These are phyloP conservation scores for Andinoacara biseriatus DNA, from an alignment of 2,113 vertebrate genomes.

Conservation along the genomic window DNA sequence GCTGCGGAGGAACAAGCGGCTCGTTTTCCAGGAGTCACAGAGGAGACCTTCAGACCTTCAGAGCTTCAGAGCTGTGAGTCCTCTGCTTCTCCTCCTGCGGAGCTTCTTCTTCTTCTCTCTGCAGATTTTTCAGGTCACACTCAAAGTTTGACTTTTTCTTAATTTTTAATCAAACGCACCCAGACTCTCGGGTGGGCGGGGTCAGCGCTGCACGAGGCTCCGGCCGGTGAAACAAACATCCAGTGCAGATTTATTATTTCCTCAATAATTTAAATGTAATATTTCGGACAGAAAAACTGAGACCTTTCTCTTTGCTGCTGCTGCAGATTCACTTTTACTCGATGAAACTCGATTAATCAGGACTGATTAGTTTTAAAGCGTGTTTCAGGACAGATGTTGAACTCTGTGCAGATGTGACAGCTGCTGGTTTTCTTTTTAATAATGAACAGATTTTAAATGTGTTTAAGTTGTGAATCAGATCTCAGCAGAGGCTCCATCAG, in stretches of 20 bases:
- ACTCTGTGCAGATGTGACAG: background rate
- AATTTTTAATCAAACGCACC: background rate
- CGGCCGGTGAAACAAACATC: too few relatives aligned
- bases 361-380: background rate
- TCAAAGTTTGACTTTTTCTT: background rate
- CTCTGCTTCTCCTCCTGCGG: background rate
- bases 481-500: rapidly evolving
- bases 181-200: background rate
- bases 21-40: background rate
- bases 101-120: background rate
- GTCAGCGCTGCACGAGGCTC: background rate
- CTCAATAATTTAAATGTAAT: too few relatives aligned
- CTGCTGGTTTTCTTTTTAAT: background rate
- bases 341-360: background rate
- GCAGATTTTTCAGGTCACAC: background rate
- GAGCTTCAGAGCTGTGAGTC: background rate
- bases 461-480: background rate
- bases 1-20: background rate
- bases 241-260: too few relatives aligned
- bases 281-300: too few relatives aligned
- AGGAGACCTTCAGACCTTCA: background rate
- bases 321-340: too few relatives aligned
- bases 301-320: background rate
- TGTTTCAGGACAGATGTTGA: background rate
- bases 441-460: background rate